phyloP scores from a whole-genome alignment of 92 coral and sea anemone species.

The Porites evermanni region DNA sequence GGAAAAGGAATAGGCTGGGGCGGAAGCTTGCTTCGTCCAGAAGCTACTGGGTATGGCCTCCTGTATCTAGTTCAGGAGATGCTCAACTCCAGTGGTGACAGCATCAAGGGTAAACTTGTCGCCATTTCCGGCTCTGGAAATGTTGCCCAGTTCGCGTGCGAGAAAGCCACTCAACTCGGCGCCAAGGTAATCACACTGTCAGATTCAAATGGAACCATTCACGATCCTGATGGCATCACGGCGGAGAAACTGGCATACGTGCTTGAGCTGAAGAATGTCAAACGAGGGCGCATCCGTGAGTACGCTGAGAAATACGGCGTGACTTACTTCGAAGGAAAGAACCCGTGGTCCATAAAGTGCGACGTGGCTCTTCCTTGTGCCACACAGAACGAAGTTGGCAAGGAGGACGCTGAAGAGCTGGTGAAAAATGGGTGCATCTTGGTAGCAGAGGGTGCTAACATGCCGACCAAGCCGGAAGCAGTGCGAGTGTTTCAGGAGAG shows the following conservation, averaged over 20 bases:
- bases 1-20: constrained; percentile 87
- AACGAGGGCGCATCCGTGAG: constrained; percentile 88
- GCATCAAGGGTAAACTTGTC: constrained; percentile 75
- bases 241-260: constrained; percentile 78
- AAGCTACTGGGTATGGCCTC: constrained; percentile 91
- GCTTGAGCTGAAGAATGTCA: constrained; percentile 83
- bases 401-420: constrained; percentile 81
- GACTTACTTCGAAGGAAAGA: constrained; percentile 81
- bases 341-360: constrained; percentile 87
- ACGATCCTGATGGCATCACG: constrained; percentile 84
- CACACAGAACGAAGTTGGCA: constrained; percentile 79
- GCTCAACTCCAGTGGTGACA: constrained; percentile 71
- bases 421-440: constrained; percentile 78
- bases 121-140: constrained; percentile 89
- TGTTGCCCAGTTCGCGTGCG: constrained; percentile 84
- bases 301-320: constrained; percentile 79
- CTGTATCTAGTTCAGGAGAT: constrained; percentile 85
- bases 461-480: constrained; percentile 89
- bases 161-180: constrained; percentile 79
- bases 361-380: constrained; percentile 91
- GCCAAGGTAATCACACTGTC: constrained; percentile 86
- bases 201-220: constrained; percentile 81
- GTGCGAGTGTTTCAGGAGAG: constrained; percentile 74
- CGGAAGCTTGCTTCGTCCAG: constrained; percentile 85
- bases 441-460: constrained; percentile 91